Percentiles rank a stretch among this genome's conserved stretches.
These are phyloP conservation scores for Amphilophus citrinellus DNA, from an alignment of 2,113 vertebrate genomes.

Conservation along the genomic window DNA sequence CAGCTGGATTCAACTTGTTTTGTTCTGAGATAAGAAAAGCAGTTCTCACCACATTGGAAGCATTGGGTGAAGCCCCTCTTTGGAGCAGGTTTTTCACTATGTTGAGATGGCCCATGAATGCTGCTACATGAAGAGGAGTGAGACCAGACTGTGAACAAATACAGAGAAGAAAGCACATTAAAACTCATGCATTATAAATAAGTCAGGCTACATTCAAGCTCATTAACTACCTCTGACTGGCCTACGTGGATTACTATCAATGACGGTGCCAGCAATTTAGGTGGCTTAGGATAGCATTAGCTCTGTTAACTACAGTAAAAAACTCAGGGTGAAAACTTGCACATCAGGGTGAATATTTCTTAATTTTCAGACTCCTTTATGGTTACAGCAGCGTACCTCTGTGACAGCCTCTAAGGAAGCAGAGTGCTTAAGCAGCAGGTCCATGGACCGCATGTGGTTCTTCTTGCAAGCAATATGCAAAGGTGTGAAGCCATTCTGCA, in stretches of 20 bases:
- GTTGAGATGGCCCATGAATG: constrained; percentile 97
- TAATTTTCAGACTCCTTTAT: background rate
- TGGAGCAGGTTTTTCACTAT: constrained; percentile 94
- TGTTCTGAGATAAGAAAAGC: background rate
- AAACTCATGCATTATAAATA: background rate
- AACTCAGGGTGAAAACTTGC: background rate
- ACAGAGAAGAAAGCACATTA: constrained; percentile 15
- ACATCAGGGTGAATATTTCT: background rate
- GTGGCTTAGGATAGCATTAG: background rate
- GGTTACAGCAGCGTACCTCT: constrained; percentile 83
- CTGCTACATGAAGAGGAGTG: constrained; percentile 95
- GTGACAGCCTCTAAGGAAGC: constrained; percentile 96
- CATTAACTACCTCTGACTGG: background rate
- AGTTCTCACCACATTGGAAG: constrained; percentile 95
- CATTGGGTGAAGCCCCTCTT: constrained; percentile 94
- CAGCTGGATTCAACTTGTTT: background rate
- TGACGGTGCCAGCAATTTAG: background rate
- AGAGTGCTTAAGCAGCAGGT: constrained; percentile 93
- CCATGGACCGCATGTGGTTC: constrained; percentile 97
- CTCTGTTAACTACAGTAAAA: background rate
- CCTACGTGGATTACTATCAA: background rate
- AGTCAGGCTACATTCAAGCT: background rate
- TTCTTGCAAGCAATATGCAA: constrained; percentile 99
- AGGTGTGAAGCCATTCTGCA: constrained; percentile 96
- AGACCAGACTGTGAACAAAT: constrained; percentile 88